Percentiles rank a stretch among this genome's conserved stretches.
Conservation (phyloP, 2,797 vertebrate genomes). For the Cetoscarus ocellatus region DNA sequence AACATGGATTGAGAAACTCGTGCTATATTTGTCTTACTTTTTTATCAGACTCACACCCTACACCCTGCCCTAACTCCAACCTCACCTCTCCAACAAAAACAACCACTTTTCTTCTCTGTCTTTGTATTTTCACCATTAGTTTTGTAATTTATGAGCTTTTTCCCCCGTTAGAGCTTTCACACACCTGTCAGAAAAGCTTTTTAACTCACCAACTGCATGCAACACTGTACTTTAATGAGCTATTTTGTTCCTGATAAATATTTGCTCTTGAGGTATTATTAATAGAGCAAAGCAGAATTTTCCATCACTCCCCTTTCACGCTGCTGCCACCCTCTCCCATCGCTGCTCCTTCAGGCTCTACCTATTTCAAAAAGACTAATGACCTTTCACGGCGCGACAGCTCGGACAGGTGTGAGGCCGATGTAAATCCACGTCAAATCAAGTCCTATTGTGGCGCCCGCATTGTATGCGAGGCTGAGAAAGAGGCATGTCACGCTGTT, state of each 20-base stretch:
- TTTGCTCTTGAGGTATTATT: slow-evolving; percentile 31
- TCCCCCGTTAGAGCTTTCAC: slow-evolving; percentile 27
- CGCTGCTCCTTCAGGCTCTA: slow-evolving; percentile 50
- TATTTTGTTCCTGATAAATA: slow-evolving; percentile 45
- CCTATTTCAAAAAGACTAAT: slow-evolving; percentile 74
- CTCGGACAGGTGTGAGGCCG: slow-evolving; percentile 64
- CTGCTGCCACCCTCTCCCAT: slow-evolving; percentile 31
- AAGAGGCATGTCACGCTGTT: slow-evolving; percentile 63
- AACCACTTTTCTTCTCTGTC: not conserved
- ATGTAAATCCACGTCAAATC: slow-evolving; percentile 74
- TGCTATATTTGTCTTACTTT: slow-evolving; percentile 37
- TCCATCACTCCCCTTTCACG: slow-evolving; percentile 51
- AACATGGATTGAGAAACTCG: slow-evolving; percentile 57
- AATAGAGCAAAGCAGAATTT: slow-evolving; percentile 38
- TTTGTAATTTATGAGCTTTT: slow-evolving; percentile 18
- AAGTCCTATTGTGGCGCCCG: slow-evolving; percentile 50
- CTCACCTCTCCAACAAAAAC: slow-evolving; percentile 5
- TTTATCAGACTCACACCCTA: slow-evolving; percentile 7
- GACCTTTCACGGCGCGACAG: slow-evolving; percentile 71
- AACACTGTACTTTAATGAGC: slow-evolving; percentile 46
- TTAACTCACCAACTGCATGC: slow-evolving; percentile 27
- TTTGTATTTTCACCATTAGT: too few species aligned
- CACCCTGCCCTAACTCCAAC: slow-evolving; percentile 7
- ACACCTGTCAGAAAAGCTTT: slow-evolving; percentile 26
- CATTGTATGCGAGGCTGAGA: slow-evolving; percentile 57